phyloP scores from a whole-genome alignment of 2,113 vertebrate genomes.

The Sylvicapra grimmia region DNA sequence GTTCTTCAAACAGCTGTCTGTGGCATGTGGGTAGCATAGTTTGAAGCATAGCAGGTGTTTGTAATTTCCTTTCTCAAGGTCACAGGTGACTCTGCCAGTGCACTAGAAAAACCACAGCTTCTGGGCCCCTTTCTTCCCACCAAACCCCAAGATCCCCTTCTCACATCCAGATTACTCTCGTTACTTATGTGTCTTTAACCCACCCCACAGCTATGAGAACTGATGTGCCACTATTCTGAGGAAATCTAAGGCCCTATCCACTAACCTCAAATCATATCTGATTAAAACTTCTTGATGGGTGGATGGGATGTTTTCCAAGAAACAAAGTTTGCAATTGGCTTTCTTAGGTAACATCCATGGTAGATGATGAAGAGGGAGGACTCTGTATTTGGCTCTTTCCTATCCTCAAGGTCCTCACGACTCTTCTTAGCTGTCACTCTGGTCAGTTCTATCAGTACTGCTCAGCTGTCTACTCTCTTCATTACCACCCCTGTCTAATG shows the following conservation, averaged over 20 bases:
- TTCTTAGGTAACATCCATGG: not conserved
- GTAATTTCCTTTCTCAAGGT: constrained; percentile 76
- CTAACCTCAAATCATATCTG: constrained; percentile 41
- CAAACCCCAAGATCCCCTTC: constrained; percentile 69
- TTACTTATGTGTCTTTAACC: not conserved
- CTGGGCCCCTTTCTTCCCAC: constrained; percentile 65
- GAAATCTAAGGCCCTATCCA: constrained; percentile 25
- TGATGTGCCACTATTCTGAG: not conserved
- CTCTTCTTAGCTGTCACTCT: not conserved
- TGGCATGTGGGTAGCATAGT: constrained; percentile 64
- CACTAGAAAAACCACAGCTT: constrained; percentile 71
- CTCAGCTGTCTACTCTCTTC: not conserved
- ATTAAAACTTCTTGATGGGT: constrained; percentile 4
- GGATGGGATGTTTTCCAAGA: constrained; percentile 2
- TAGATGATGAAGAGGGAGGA: not conserved
- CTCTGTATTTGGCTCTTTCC: not conserved
- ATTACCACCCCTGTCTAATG: not conserved
- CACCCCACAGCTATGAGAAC: not conserved
- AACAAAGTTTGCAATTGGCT: not conserved
- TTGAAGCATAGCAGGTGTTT: constrained; percentile 66
- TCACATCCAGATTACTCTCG: constrained; percentile 61
- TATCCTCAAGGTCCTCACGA: not conserved
- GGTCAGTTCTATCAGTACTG: not conserved
- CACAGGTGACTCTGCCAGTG: constrained; percentile 70
- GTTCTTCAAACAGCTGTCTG: constrained; percentile 66